These are phyloP conservation scores for Lagodon rhomboides DNA, from an alignment of 2,797 vertebrate species.

Conservation along the genomic window DNA sequence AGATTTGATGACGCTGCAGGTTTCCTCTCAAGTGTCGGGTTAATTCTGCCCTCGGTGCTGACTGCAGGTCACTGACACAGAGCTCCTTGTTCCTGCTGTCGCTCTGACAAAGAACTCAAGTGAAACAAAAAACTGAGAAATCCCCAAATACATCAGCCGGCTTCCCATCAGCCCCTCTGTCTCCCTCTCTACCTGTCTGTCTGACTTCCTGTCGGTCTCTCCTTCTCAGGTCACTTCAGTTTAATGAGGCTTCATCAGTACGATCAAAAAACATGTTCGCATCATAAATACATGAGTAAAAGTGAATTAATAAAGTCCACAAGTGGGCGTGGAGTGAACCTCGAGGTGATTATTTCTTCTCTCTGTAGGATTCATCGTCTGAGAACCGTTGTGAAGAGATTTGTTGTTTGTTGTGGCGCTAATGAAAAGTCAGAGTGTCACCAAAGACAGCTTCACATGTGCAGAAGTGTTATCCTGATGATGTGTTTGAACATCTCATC, in stretches of 20 bases:
- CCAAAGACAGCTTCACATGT: too few species aligned
- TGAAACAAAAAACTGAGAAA: conserved; percentile 14
- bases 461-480: too few species aligned
- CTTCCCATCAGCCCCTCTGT: conserved; percentile 23
- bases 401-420: too few species aligned
- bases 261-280: background rate
- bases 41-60: background rate
- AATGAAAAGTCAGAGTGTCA: too few species aligned
- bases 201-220: conserved; percentile 23
- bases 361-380: too few species aligned
- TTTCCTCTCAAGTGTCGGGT: background rate
- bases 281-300: too few species aligned
- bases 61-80: conserved; percentile 31
- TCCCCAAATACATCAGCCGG: conserved; percentile 42
- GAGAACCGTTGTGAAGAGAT: too few species aligned
- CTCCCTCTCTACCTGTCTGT: conserved; percentile 19
- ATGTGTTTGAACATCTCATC: too few species aligned
- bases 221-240: background rate
- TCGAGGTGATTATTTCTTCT: too few species aligned
- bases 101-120: conserved; percentile 19
- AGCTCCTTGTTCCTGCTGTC: conserved; percentile 21
- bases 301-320: too few species aligned
- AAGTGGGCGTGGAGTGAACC: background rate
- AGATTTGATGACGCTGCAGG: conserved; percentile 4
- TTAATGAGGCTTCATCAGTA: background rate